Base-by-base conservation (phyloP, 2,888 invertebrate genomes). In the Dione juno region DNA sequence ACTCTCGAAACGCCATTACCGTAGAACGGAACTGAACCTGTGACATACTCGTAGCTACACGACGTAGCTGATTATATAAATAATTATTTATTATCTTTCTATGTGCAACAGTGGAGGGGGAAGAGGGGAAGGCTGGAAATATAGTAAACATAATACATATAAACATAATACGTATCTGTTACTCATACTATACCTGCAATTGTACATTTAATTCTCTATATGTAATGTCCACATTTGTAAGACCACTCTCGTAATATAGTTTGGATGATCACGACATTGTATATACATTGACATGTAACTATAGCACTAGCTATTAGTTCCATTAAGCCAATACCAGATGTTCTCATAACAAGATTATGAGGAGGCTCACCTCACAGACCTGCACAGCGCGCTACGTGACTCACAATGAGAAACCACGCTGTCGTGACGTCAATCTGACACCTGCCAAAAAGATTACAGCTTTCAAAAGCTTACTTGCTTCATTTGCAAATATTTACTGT, bases 361-460 rank as follows among this genome's bases (percentile, higher is more conserved):
- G n/a, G 61, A 45, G 45, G n/a, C 61, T 45, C 45, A n/a, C 45
- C 61, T 45, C 45, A n/a, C 45, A 61, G 61, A 61, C 43, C 61
- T 14, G 59, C 3, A 59, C 21, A 41, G 11, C 59, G n/a, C 10
- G 21, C 28, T 41, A 59, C 21, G 59, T 61, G 43, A 61, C 45
- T 61, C 45, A 61, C 43, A 5, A 9, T 19, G 45, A 61, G 35
- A 35, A 11, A 13, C 48, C 28, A 35, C 28, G 45, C 13, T 21
- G 10, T 13, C 11, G 21, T 66, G 70, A 70, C 70, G 70, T 70
- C 66, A 70, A 45, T 41, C 11, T 53, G 35, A 14, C 45, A 70
- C 61, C 70, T 70, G 70, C 53, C 70, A 70, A 61, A 66, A 70
- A 37, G 59, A 66, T 61, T 35, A 61, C 45, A 61, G n/a, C 28